Evolutionary conservation across 1,140 invertebrate genomes (phyloP).

Genomic region (Diplogasteroides magnus): DNA sequence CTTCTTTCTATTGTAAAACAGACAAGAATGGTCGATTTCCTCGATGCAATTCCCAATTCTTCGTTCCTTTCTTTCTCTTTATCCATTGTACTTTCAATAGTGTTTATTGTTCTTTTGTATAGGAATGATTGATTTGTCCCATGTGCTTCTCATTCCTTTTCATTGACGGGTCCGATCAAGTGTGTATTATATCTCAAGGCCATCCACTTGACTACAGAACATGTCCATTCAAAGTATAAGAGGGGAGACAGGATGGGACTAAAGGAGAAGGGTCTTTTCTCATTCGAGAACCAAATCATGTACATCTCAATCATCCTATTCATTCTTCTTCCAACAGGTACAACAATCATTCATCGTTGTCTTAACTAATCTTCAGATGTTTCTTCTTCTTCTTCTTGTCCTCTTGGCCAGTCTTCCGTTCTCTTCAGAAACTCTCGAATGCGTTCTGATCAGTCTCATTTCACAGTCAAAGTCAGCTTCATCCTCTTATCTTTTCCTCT

Average conservation of each 20-base stretch:
- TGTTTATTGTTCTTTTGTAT: background rate
- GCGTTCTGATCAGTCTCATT: background rate
- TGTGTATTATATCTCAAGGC: background rate
- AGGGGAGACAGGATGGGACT: too few relatives aligned
- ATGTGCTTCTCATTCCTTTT: too few relatives aligned
- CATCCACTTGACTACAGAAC: background rate
- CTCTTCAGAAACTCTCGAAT: background rate
- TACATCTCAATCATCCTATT: background rate
- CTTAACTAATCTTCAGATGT: background rate
- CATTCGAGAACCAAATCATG: too few relatives aligned
- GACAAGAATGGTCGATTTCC: slow-evolving; percentile 18
- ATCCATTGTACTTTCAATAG: background rate
- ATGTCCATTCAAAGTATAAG: background rate
- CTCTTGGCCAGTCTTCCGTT: background rate
- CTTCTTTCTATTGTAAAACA: slow-evolving; percentile 33
- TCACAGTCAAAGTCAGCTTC: background rate
- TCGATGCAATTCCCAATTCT: background rate
- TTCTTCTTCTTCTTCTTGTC: background rate
- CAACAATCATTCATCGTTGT: background rate
- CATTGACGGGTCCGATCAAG: background rate
- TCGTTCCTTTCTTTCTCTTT: background rate
- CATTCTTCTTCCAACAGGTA: background rate
- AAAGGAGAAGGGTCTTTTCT: too few relatives aligned
- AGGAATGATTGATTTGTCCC: too few relatives aligned
- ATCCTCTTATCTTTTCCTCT: background rate